phyloP scores from a whole-genome alignment of 2,888 invertebrate genomes.

The Tenthredo notha region DNA sequence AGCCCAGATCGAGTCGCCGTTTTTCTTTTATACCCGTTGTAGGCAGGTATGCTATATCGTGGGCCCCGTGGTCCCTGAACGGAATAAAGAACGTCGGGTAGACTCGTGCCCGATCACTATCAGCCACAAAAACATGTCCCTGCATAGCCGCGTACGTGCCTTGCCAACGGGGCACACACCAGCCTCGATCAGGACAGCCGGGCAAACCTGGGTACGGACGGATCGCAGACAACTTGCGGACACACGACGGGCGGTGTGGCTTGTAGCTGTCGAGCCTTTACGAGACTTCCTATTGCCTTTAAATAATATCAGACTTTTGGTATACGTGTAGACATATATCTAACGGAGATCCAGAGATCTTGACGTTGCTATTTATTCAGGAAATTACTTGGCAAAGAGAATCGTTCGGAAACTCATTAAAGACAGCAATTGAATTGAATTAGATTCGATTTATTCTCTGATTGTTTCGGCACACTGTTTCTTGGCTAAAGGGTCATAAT shows the following conservation, averaged over 20 bases:
- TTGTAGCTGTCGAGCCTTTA: conserved; percentile 14
- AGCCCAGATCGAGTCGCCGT: conserved; percentile 64
- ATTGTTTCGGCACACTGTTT: conserved; percentile 1
- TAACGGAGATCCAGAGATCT: neutral
- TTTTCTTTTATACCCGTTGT: conserved; percentile 60
- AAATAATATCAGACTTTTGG: neutral
- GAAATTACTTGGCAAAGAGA: neutral
- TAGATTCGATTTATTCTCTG: neutral
- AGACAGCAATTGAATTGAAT: neutral
- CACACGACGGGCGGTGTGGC: conserved; percentile 5
- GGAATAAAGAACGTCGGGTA: conserved; percentile 70
- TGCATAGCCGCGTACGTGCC: conserved; percentile 56
- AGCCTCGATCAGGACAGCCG: conserved; percentile 34
- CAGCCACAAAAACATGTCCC: conserved; percentile 68
- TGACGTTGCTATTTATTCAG: neutral
- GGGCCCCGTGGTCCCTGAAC: conserved; percentile 66
- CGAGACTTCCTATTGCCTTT: conserved; percentile 20
- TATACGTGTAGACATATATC: neutral
- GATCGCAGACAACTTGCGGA: conserved; percentile 39
- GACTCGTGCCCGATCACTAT: conserved; percentile 71
- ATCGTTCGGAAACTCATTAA: conserved; percentile 23
- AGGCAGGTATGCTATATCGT: conserved; percentile 63
- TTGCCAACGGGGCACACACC: conserved; percentile 54
- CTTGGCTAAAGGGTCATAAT: neutral
- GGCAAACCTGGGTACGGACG: conserved; percentile 15